These are phyloP conservation scores for Vultur gryphus DNA, from an alignment of 2,797 vertebrate genomes.

Conservation along the genomic window DNA sequence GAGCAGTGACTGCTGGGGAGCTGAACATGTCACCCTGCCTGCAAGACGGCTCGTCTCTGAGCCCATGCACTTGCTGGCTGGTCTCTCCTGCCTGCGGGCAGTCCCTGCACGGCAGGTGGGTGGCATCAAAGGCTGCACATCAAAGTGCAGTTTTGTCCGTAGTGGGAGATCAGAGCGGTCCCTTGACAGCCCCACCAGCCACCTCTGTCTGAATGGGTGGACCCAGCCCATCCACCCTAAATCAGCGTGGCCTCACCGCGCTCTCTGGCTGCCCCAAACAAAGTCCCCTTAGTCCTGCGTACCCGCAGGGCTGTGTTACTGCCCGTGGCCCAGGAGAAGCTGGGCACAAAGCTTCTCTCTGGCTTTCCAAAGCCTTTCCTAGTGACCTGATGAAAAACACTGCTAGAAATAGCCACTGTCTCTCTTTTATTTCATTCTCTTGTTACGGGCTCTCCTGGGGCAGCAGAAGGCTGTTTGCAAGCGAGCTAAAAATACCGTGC, in stretches of 20 bases:
- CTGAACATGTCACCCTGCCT: background rate
- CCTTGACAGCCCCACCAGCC: background rate
- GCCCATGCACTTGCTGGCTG: fast-evolving
- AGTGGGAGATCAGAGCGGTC: background rate
- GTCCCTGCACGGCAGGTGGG: background rate
- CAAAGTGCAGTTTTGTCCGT: background rate
- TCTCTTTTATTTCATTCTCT: constrained; percentile 33
- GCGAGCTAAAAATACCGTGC: constrained; percentile 10
- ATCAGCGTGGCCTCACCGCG: fast-evolving
- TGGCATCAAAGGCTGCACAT: background rate
- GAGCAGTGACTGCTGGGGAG: background rate
- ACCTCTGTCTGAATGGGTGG: background rate
- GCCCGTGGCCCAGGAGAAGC: background rate
- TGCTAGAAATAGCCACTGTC: constrained; percentile 41
- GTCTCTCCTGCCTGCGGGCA: background rate
- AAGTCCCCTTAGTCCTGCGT: background rate
- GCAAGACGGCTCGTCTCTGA: fast-evolving
- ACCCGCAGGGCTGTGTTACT: background rate
- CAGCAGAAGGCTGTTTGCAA: background rate
- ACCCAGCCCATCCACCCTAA: background rate
- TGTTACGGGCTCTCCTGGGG: background rate
- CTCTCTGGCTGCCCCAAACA: background rate
- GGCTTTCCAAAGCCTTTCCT: background rate
- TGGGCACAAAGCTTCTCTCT: background rate
- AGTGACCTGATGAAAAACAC: background rate